Conservation (phyloP, 2,113 vertebrate genomes). For the Bubo blakistoni region DNA sequence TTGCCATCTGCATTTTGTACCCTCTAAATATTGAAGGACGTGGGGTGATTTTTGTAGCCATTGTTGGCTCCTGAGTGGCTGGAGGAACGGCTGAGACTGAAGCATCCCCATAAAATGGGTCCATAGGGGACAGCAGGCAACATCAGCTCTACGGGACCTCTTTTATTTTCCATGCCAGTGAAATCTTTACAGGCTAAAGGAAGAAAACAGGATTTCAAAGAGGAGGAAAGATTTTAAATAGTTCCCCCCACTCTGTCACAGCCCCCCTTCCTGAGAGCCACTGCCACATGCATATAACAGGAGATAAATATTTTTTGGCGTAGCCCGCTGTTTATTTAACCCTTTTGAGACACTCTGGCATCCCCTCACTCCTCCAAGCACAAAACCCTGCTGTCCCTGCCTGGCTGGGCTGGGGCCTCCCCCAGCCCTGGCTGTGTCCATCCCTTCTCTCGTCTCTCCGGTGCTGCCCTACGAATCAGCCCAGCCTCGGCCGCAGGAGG, state of each 20-base stretch:
- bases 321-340: constrained; percentile 45
- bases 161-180: not conserved
- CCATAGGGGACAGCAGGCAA: not conserved
- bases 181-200: not conserved
- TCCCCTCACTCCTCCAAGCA: not conserved
- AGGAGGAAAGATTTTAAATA: not conserved
- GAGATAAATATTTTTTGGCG: constrained; percentile 30
- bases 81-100: not conserved
- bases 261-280: not conserved
- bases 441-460: not conserved
- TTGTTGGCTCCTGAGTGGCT: fast-evolving
- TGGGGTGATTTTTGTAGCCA: not conserved
- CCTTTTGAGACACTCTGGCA: not conserved
- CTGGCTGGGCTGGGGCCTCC: not conserved
- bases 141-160: not conserved
- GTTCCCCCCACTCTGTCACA: not conserved
- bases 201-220: not conserved
- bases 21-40: not conserved
- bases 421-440: not conserved
- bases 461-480: not conserved
- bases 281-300: not conserved
- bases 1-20: not conserved
- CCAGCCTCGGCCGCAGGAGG: not conserved
- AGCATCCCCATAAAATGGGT: fast-evolving
- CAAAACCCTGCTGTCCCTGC: not conserved